These are phyloP conservation scores for Prionailurus viverrinus DNA, from an alignment of 2,113 vertebrate species.

Conservation along the genomic window DNA sequence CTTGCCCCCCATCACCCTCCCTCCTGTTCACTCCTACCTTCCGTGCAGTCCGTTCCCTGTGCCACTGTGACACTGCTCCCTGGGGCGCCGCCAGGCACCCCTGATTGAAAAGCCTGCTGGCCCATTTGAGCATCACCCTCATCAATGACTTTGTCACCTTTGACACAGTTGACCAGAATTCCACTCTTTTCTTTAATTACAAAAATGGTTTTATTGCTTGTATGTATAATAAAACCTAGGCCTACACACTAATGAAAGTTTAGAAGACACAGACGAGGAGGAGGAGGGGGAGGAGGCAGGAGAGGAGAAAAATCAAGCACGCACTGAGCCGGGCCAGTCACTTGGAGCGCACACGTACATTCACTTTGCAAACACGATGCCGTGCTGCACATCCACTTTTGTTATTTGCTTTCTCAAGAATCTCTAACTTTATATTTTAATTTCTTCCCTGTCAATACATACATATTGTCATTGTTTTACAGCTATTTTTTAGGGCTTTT, in stretches of 20 bases:
- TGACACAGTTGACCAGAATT: neutral
- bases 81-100: neutral
- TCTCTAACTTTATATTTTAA: neutral
- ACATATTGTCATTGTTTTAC: neutral
- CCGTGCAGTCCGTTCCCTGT: neutral
- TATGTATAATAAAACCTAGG: neutral
- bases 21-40: no score
- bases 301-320: no score
- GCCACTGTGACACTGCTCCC: neutral
- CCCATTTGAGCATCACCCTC: neutral
- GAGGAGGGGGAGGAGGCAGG: neutral
- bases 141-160: neutral
- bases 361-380: neutral
- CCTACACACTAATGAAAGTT: neutral
- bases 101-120: neutral
- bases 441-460: neutral
- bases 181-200: neutral
- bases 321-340: neutral
- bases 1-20: neutral
- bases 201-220: neutral
- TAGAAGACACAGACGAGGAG: neutral
- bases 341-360: accelerated
- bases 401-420: neutral
- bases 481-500: neutral
- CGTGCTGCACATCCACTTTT: neutral